Evolutionary conservation across 1,140 invertebrate genomes (phyloP).

Genomic region (Apis dorsata): DNA sequence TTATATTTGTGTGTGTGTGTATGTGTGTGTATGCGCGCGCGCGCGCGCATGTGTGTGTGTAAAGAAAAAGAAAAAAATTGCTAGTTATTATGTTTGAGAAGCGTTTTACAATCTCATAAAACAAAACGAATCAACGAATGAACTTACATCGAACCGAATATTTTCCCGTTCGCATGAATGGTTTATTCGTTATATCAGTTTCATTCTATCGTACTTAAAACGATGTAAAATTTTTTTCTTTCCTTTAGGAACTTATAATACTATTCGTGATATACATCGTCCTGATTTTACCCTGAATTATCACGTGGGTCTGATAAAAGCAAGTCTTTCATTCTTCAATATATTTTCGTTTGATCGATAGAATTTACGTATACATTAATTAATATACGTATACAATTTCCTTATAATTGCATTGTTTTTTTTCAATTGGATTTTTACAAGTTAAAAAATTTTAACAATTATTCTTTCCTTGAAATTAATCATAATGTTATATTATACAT

Average conservation of each 20-base stretch:
- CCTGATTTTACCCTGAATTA: slow-evolving; percentile 36
- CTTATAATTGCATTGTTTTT: neutral
- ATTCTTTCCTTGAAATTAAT: slow-evolving; percentile 6
- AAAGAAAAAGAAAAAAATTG: slow-evolving; percentile 26
- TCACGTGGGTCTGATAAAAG: slow-evolving; percentile 45
- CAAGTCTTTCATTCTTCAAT: neutral
- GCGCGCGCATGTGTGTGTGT: neutral
- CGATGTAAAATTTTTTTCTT: slow-evolving; percentile 46
- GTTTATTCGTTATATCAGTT: slow-evolving; percentile 42
- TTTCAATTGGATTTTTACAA: neutral
- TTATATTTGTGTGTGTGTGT: slow-evolving; percentile 47
- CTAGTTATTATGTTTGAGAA: slow-evolving; percentile 20
- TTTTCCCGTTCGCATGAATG: slow-evolving; percentile 31
- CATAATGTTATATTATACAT: slow-evolving; percentile 1
- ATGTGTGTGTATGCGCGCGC: slow-evolving; percentile 10
- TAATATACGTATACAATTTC: neutral
- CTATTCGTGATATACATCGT: slow-evolving; percentile 67
- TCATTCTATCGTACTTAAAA: slow-evolving; percentile 50
- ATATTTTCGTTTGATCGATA: neutral
- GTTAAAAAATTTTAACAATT: neutral
- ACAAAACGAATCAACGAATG: slow-evolving; percentile 51
- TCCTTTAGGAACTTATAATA: slow-evolving; percentile 75
- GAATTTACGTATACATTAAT: neutral
- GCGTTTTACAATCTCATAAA: slow-evolving; percentile 44
- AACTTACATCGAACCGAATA: slow-evolving; percentile 42